These are phyloP conservation scores for Austrolebias charrua DNA, from an alignment of 2,797 vertebrate species.

Conservation along the genomic window DNA sequence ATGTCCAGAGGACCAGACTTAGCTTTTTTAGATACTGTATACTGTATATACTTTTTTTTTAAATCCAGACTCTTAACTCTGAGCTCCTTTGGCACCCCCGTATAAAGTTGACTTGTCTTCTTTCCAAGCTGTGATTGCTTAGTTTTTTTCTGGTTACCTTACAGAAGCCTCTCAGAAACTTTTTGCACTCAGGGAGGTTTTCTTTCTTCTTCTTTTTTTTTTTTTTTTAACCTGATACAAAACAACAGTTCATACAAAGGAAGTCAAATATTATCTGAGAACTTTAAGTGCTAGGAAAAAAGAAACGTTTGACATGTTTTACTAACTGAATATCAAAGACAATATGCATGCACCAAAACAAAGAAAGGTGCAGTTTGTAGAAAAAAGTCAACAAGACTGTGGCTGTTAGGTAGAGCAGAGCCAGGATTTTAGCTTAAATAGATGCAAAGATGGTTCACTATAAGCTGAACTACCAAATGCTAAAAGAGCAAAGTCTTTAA, in stretches of 20 bases:
- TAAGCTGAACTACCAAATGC: background rate
- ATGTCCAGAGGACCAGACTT: too few species aligned
- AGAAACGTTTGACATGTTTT: background rate
- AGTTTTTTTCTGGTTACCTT: conserved; percentile 16
- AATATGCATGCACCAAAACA: background rate
- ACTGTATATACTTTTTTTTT: too few species aligned
- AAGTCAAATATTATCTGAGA: background rate
- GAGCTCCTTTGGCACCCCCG: conserved; percentile 2
- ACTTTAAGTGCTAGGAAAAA: background rate
- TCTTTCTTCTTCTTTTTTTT: conserved; percentile 12
- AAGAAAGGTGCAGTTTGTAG: background rate
- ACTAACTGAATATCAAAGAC: background rate
- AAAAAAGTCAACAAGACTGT: conserved; percentile 1
- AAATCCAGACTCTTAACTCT: conserved; percentile 1
- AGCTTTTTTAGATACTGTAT: too few species aligned
- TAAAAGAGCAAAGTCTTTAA: conserved; percentile 40
- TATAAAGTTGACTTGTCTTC: conserved; percentile 10
- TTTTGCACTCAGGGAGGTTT: background rate
- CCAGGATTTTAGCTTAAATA: conserved; percentile 1
- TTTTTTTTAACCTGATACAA: conserved; percentile 18
- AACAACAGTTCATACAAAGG: conserved; percentile 4
- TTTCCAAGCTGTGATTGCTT: conserved; percentile 32
- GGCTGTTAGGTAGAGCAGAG: background rate
- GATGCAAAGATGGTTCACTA: conserved; percentile 1
- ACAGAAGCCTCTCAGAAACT: conserved; percentile 26